Conservation (phyloP, 2,797 vertebrate species). For the Gallinago nigripennis region DNA sequence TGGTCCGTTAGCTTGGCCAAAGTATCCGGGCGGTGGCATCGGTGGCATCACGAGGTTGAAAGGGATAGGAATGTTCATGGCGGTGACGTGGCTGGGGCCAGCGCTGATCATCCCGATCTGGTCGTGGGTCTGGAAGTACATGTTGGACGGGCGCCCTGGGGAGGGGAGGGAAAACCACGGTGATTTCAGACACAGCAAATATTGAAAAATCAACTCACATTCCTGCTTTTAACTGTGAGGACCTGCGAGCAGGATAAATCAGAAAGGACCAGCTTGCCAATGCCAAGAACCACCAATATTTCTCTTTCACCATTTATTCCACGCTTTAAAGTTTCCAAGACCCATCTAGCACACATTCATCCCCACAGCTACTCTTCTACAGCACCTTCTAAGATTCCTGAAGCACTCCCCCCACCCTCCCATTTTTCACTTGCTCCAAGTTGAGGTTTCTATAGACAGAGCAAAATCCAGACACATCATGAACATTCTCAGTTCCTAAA, state of each 20-base stretch:
- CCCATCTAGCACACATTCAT: fast-evolving
- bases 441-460: fast-evolving
- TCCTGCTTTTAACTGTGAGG: neutral
- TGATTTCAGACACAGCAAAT: fast-evolving
- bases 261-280: neutral
- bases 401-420: fast-evolving
- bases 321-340: neutral
- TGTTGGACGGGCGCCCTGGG: conserved; percentile 91
- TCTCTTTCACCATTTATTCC: neutral
- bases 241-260: neutral
- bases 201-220: fast-evolving
- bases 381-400: fast-evolving
- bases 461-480: neutral
- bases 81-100: conserved; percentile 90
- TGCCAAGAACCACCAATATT: neutral
- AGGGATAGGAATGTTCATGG: conserved; percentile 97
- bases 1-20: conserved; percentile 93
- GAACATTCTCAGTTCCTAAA: neutral
- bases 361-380: neutral
- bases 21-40: conserved; percentile 93
- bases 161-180: neutral
- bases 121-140: conserved; percentile 99
- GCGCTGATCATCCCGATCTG: conserved; percentile 98
- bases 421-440: neutral
- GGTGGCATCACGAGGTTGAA: conserved; percentile 98